A percentile compares a stretch with the other conserved stretches of the same genome.
Evolutionary conservation across 2,797 vertebrate species (phyloP).

Genomic region (Anguilla anguilla): DNA sequence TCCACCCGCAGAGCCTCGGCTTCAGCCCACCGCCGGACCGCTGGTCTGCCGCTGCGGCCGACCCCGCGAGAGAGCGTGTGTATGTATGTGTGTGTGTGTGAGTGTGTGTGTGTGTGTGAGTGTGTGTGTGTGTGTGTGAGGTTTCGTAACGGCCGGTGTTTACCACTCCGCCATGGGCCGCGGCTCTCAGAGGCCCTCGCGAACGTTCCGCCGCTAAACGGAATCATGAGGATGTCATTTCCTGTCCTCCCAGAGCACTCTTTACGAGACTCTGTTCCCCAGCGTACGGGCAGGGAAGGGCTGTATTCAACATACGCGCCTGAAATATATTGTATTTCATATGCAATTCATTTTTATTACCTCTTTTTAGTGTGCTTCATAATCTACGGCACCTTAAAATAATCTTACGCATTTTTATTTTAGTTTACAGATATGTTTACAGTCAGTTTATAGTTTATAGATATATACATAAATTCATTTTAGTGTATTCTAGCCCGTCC

Average conservation of each 20-base stretch:
- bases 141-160: neutral
- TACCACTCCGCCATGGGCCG: neutral
- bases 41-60: neutral
- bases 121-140: too few relatives aligned
- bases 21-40: neutral
- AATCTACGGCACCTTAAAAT: neutral
- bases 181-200: neutral
- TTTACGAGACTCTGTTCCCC: neutral
- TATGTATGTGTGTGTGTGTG: neutral
- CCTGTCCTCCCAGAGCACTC: conserved; percentile 54
- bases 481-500: neutral
- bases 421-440: too few relatives aligned
- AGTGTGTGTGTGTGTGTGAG: too few relatives aligned
- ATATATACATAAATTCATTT: neutral
- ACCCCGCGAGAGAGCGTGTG: neutral
- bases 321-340: neutral
- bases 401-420: neutral
- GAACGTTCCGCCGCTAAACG: conserved; percentile 34
- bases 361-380: neutral
- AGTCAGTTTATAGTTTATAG: neutral
- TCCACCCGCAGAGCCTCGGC: neutral
- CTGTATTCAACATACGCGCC: too few relatives aligned
- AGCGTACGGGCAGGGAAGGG: too few relatives aligned
- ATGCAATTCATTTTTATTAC: neutral
- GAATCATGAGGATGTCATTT: conserved; percentile 54